These are phyloP conservation scores for Thaleichthys pacificus DNA, from an alignment of 2,797 vertebrate genomes.

Conservation along the genomic window DNA sequence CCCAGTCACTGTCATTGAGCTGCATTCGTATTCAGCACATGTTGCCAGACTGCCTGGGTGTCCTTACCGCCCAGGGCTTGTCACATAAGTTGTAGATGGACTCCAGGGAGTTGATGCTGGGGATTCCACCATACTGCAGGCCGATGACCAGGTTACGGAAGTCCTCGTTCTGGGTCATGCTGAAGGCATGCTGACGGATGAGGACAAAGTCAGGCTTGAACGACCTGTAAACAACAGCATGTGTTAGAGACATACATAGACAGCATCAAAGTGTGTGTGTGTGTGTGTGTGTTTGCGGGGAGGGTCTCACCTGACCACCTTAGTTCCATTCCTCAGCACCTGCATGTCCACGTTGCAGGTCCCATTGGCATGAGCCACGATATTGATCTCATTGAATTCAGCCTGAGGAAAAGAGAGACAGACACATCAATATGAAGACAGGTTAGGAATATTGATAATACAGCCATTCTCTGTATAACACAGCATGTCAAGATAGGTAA, in stretches of 20 bases:
- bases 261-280: not conserved
- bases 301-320: constrained; percentile 86
- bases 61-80: constrained; percentile 96
- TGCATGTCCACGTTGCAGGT: constrained; percentile 91
- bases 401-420: constrained; percentile 72
- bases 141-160: constrained; percentile 95
- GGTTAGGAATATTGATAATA: not conserved
- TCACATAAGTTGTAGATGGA: constrained; percentile 98
- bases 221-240: constrained; percentile 74
- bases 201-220: constrained; percentile 96
- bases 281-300: not conserved
- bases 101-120: constrained; percentile 91
- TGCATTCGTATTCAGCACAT: not conserved
- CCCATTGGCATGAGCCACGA: constrained; percentile 91
- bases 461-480: not conserved
- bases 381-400: constrained; percentile 93
- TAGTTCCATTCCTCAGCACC: constrained; percentile 85
- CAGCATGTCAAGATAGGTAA: not conserved
- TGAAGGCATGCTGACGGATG: constrained; percentile 93
- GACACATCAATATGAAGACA: constrained; percentile 19
- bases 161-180: constrained; percentile 96
- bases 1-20: not conserved
- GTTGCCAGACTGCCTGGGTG: not conserved
- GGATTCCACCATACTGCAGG: constrained; percentile 90
- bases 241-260: not conserved